These are phyloP conservation scores for Cercopithecus mona DNA, from an alignment of 2,113 vertebrate genomes.

Conservation along the genomic window DNA sequence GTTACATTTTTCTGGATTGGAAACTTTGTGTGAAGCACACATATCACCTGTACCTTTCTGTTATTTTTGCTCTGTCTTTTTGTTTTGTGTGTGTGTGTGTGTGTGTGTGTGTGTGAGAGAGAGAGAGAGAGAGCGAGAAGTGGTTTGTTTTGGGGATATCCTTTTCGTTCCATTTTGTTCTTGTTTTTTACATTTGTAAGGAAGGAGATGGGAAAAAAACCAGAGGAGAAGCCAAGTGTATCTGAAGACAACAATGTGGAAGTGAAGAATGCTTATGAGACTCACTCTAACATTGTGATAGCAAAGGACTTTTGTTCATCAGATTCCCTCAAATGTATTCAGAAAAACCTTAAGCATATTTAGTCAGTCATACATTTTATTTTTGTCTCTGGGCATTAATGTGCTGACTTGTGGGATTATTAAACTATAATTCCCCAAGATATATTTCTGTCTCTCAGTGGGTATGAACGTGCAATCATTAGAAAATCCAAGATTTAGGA, in stretches of 20 bases:
- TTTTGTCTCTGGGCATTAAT: constrained; percentile 83
- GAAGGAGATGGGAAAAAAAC: neutral
- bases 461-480: constrained; percentile 67
- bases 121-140: neutral
- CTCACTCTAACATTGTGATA: constrained; percentile 65
- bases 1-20: neutral
- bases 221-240: neutral
- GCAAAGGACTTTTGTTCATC: constrained; percentile 72
- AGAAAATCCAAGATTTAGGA: constrained; percentile 60
- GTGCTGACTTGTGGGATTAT: constrained; percentile 78
- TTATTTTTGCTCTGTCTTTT: neutral
- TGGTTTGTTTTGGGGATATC: neutral
- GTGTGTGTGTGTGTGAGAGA: neutral
- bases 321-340: constrained; percentile 79
- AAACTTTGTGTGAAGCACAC: neutral
- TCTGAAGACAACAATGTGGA: neutral
- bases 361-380: constrained; percentile 80
- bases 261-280: constrained; percentile 59
- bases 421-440: constrained; percentile 65
- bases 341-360: constrained; percentile 82
- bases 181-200: neutral
- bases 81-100: neutral
- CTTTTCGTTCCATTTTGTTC: neutral
- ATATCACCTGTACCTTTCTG: neutral
- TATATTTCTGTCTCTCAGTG: constrained; percentile 77